Evolutionary conservation across 37 sponge, comb jelly and placozoan genomes (phyloP), one percentile per base, ranked within the genome.

Genomic region (Spongilla lacustris): DNA sequence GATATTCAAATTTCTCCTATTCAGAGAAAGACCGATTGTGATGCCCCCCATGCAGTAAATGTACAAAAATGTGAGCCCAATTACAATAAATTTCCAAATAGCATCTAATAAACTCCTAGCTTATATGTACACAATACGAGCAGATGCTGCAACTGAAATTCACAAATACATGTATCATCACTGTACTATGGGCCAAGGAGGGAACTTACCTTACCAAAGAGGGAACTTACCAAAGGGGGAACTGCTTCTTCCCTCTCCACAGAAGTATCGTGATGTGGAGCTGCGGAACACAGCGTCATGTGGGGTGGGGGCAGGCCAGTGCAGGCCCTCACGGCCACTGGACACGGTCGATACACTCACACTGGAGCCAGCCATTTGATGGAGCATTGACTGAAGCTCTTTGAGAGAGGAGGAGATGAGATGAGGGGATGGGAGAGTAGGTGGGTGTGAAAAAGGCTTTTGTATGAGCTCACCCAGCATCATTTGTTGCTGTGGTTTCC

Each of bases 231-330:
- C 84, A 84, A 97, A 97, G 23, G 98, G 98, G 25, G 94, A 93
- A 27, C 70, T 74, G 32, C 86, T 86, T 36, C 98, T 78, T 35
- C 90, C 92, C 66, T 97, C 90, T 1, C 98, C 98, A 86, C 93
- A 93, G 78, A 97, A 97, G 94, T 86, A 97, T 4, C 83, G 73
- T 8, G 95, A 91, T 10, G 70, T 74, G 36, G 90, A 70, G n/a
- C 88, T 77, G 17, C 74, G 74, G 32, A 97, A 84, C 14, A 97
- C 31, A 23, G 69, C 13, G 26, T 88, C 92, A 50, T 74, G 73
- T 29, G 76, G 67, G 0, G 13, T 34, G 31, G 34, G 73, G 0
- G 71, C 23, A 0, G 86, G 86, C 90, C 90, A 85, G 22, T 33
- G 22, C 11, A 14, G 49, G 24, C 23, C 38, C 26, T 74, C 86